Conservation (phyloP, 2,797 vertebrate species). For the Enteromius treurensis region DNA sequence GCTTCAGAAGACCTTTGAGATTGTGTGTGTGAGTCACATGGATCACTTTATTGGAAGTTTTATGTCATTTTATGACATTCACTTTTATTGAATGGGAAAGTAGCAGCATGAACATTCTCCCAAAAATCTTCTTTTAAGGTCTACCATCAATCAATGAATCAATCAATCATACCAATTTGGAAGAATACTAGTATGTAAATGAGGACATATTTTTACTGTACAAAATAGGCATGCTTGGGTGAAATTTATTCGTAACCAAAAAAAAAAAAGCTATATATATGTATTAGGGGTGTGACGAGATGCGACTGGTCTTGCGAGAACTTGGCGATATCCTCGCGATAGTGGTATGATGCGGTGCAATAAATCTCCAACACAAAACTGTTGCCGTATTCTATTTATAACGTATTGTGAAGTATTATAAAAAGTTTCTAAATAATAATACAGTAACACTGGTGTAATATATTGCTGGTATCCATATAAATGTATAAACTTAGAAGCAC, state of each 20-base stretch:
- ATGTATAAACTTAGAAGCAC: background rate
- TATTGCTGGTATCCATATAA: background rate
- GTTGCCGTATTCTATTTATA: too few species aligned
- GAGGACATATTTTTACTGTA: background rate
- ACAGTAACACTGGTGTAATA: background rate
- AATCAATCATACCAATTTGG: background rate
- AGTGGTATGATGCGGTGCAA: too few species aligned
- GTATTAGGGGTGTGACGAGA: too few species aligned
- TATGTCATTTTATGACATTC: background rate
- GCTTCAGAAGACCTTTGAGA: background rate
- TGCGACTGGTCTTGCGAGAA: too few species aligned
- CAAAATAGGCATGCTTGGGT: background rate
- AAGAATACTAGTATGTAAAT: background rate
- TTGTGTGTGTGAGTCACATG: background rate
- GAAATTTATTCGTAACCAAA: background rate
- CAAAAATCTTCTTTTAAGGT: background rate
- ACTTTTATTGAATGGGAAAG: background rate
- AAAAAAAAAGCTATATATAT: too few species aligned
- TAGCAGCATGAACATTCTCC: background rate
- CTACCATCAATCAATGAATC: background rate
- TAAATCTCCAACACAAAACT: too few species aligned
- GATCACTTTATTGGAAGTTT: background rate
- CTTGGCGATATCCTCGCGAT: too few species aligned
- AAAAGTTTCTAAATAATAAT: background rate
- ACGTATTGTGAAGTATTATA: too few species aligned